Base-by-base conservation (phyloP, 2,888 invertebrate genomes). In the Desoria tigrina region DNA sequence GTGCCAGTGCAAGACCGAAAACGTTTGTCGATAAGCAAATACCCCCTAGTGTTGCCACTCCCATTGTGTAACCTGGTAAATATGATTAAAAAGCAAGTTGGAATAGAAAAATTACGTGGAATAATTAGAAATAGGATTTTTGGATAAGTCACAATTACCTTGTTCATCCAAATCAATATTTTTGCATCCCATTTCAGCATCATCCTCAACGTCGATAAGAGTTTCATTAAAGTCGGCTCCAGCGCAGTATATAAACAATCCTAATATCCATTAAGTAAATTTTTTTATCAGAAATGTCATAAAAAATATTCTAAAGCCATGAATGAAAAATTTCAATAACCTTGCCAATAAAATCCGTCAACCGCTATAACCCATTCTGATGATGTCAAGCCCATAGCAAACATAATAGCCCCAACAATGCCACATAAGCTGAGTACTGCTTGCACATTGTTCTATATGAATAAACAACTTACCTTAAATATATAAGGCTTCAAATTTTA, bases 41-140 rank as follows among this genome's bases (percentile, higher is more conserved):
- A 49, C 68, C 42, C 24, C 55, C 42, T 21, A 72, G 55, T 28
- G 69, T 54, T 28, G 69, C 72, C 42, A 66, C 72, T 28, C 63
- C 61, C 68, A 72, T 55, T n/a, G 72, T 72, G 50, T 72, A 72
- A 53, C 66, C 72, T 72, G 45, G n/a, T n/a, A n/a, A n/a, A 42
- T 39, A 21, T 61, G 37, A 39, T 50, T 28, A 24, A 21, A 21
- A 9, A 50, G 50, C n/a, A 32, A 32, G 4, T 7, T 32, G 11
- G 11, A 32, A 11, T 32, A 32, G 32, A 32, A 32, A 32, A n/a
- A n/a, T n/a, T n/a, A n/a, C n/a, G n/a, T n/a, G n/a, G n/a, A n/a
- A n/a, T 14, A 56, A 39, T 42, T 9, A 4, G n/a, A n/a, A n/a
- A n/a, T n/a, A n/a, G n/a, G n/a, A n/a, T n/a, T n/a, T n/a, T n/a